Conservation (phyloP, 2,888 invertebrate genomes). For the Pinctada fucata region DNA sequence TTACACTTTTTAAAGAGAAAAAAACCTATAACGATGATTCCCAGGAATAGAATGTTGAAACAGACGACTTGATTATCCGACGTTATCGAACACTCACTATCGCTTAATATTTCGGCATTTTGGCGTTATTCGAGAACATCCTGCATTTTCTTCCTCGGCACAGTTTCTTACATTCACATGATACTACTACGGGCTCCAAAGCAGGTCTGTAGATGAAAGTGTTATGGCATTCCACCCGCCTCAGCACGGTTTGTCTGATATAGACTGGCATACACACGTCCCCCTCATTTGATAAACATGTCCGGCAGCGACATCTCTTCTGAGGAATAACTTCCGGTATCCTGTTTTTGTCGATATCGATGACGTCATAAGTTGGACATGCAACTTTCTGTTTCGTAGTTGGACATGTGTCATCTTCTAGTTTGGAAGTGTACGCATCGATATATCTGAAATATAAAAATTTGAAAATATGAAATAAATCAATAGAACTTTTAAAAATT, state of each 20-base stretch:
- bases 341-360: not conserved
- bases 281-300: not conserved
- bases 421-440: too few species aligned
- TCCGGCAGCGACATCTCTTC: not conserved
- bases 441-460: too few species aligned
- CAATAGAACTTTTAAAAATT: too few species aligned
- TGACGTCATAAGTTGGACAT: not conserved
- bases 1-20: too few species aligned
- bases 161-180: not conserved
- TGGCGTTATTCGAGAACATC: too few species aligned
- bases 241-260: not conserved
- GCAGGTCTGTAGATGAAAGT: not conserved
- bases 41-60: too few species aligned
- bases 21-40: too few species aligned
- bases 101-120: too few species aligned
- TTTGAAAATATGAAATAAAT: too few species aligned
- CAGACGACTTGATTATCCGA: too few species aligned
- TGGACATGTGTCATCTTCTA: too few species aligned
- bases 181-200: not conserved
- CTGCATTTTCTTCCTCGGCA: not conserved
- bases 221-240: not conserved
- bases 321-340: not conserved
- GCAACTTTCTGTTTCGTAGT: conserved; percentile 33
- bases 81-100: too few species aligned
- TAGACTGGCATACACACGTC: not conserved